Base-by-base conservation (phyloP, 2,113 vertebrate species). In the Otus sunia region DNA sequence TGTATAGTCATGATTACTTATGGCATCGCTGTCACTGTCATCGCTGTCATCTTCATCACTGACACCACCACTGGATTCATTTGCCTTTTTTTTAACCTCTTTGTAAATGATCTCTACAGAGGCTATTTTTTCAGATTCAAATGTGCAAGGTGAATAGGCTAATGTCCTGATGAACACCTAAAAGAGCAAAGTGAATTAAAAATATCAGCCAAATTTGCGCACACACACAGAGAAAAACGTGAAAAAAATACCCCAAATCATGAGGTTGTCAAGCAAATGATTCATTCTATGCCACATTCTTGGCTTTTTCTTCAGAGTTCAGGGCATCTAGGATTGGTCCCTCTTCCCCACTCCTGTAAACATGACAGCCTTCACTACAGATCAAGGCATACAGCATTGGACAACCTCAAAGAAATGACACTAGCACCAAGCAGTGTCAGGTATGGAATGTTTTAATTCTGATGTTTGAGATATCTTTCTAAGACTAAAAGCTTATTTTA, bases 81-180 rank as follows among this genome's bases (percentile, higher is more conserved):
- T 68, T 52, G 86, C 69, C 75, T 64, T 97, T 95, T 96, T 95
- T 79, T 94, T 97, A 8, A 76, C 41, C 41, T 64, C 68, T n/a
- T 59, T 15, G 30, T 27, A 71, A 55, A 97, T 93, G 64, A 98
- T 11, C 49, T 98, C 96, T 62, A 97, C 23, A 7, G 8, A 10
- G 32, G 60, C 19, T 41, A 83, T 14, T 2, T 84, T 5, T 82
- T 97, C 98, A 49, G 75, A 3, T 47, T 41, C 27, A 1, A 15
- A 5, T 6, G 5, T 23, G 72, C 74, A 96, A 6, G 32, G 4
- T 1, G 62, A 36, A 36, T 60, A 71, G 17, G 22, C 3, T 22
- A 69, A 12, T 0, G 2, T 76, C 32, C 4, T 29, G 21, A 26
- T 29, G 41, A 5, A 49, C 3, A n/a, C 8, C 97, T 97, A n/a